These are phyloP conservation scores for Pteropus alecto DNA, from an alignment of 2,113 vertebrate species.

Conservation along the genomic window DNA sequence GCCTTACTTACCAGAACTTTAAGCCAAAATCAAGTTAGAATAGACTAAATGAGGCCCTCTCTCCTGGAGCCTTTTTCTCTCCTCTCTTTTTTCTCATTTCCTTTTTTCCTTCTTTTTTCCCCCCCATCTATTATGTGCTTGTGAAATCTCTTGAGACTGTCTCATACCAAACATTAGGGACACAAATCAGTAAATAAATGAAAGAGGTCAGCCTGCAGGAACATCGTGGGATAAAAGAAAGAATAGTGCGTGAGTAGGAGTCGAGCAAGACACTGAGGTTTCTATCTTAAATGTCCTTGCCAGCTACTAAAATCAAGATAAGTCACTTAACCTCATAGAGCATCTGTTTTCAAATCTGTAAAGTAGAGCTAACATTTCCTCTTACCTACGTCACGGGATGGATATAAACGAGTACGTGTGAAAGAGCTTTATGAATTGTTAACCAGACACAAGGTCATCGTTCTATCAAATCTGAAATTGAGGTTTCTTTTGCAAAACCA, in stretches of 20 bases:
- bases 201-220: not conserved
- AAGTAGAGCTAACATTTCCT: not conserved
- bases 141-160: not conserved
- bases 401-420: not conserved
- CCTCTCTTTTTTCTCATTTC: not conserved
- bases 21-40: not conserved
- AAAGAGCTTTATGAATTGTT: not conserved
- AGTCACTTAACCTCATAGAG: not conserved
- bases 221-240: not conserved
- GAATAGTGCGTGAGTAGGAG: not conserved
- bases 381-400: not conserved
- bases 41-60: not conserved
- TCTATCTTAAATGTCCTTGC: not conserved
- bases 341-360: not conserved
- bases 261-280: not conserved
- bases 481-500: not conserved
- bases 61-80: not conserved
- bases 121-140: not conserved
- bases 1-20: not conserved
- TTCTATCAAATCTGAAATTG: slow-evolving; percentile 1
- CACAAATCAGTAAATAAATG: not conserved
- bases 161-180: not conserved
- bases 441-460: not conserved
- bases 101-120: not conserved
- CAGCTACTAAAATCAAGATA: not conserved